These are phyloP conservation scores for Epiblema foenella DNA, from an alignment of 2,888 invertebrate species.

Conservation along the genomic window DNA sequence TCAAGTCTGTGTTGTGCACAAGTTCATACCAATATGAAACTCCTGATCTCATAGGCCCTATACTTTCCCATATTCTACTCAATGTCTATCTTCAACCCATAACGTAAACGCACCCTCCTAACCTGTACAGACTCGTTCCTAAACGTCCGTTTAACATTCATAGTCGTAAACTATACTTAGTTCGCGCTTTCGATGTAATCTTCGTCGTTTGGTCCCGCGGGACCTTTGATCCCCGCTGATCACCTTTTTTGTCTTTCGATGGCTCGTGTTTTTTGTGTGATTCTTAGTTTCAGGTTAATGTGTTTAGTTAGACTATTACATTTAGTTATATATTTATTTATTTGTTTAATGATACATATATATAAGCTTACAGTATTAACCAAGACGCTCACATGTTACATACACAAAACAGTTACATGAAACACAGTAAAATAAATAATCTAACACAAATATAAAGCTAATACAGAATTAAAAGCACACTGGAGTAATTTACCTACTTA, in stretches of 20 bases:
- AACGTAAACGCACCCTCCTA: constrained; percentile 16
- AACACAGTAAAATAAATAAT: too few species aligned
- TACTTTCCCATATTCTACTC: neutral
- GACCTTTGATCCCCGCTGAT: constrained; percentile 55
- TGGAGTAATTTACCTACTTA: too few species aligned
- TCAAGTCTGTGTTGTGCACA: too few species aligned
- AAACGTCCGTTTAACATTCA: constrained; percentile 63
- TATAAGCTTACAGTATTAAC: too few species aligned
- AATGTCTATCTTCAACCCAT: neutral
- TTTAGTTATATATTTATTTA: neutral
- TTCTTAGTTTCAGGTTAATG: constrained; percentile 44
- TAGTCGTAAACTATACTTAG: constrained; percentile 65
- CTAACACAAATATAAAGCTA: too few species aligned
- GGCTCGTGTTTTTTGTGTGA: constrained; percentile 47
- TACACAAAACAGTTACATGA: too few species aligned
- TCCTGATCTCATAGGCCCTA: too few species aligned
- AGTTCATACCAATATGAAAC: too few species aligned
- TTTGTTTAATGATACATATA: too few species aligned
- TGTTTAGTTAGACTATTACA: neutral
- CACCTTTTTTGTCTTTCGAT: constrained; percentile 48
- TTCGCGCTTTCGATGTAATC: constrained; percentile 79
- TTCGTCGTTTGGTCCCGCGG: constrained; percentile 62
- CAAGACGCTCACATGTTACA: too few species aligned
- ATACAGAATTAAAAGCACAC: too few species aligned
- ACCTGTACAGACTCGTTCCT: constrained; percentile 52